phyloP scores from a whole-genome alignment of 2,797 vertebrate genomes.

The Aplochiton taeniatus region DNA sequence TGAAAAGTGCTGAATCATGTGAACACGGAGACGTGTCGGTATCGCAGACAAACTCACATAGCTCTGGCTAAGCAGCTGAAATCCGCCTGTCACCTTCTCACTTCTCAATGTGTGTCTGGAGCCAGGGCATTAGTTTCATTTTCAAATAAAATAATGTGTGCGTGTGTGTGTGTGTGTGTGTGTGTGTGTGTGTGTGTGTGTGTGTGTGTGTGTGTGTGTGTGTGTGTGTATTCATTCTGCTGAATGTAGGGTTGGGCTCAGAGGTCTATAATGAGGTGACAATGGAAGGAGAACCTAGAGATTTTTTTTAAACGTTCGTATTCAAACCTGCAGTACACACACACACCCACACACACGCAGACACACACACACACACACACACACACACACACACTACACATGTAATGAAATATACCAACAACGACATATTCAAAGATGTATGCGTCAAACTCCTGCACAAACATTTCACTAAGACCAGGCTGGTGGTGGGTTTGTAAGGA shows the following conservation, averaged over 20 bases:
- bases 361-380: background rate
- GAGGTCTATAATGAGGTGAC: slow-evolving; percentile 57
- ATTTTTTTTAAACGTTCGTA: no score
- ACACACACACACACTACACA: background rate
- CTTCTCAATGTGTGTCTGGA: slow-evolving; percentile 51
- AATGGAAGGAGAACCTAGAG: slow-evolving; percentile 62
- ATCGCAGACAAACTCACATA: slow-evolving; percentile 28
- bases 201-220: background rate
- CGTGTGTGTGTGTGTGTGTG: no score
- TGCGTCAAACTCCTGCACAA: background rate
- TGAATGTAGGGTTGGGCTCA: slow-evolving; percentile 28
- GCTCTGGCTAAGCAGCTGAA: slow-evolving; percentile 47
- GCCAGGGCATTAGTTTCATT: slow-evolving; percentile 55
- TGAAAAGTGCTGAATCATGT: background rate
- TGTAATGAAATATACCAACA: background rate
- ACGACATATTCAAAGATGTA: background rate
- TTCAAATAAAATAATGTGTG: slow-evolving; percentile 52
- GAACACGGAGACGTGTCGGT: background rate
- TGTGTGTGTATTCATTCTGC: slow-evolving; percentile 31
- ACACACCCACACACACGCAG: background rate
- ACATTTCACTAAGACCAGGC: no score
- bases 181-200: background rate
- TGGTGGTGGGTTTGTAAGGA: background rate
- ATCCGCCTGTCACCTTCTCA: slow-evolving; percentile 30
- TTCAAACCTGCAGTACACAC: background rate